Evolutionary conservation across 2,888 invertebrate genomes (phyloP), one percentile per base, ranked within the genome.

Genomic region (Cheilosia soror): DNA sequence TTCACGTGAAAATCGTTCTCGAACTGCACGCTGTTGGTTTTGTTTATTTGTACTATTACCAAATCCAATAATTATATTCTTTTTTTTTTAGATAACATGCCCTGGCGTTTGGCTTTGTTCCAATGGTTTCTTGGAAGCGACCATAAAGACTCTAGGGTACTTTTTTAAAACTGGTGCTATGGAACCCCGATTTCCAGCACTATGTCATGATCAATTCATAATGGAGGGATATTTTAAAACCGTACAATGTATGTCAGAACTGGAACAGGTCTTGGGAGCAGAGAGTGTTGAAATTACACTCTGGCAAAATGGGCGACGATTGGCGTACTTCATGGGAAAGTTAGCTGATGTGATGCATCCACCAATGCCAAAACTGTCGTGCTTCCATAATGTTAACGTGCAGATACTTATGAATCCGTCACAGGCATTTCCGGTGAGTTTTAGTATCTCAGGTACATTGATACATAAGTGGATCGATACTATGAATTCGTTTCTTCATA

Each of bases 61-160:
- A 63, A 49, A 47, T 47, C 9, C 31, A 20, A n/a, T 37, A 7
- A 55, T 71, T 71, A 27, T 77, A 40, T 66, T 55, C 69, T 5
- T 71, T 55, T 27, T 27, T 47, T 87, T 87, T 4, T 51, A 92
- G 92, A 88, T 92, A 33, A 91, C 92, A 47, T 92, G 92, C 47
- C 92, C 92, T 0, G 92, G 92, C 2, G 92, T 92, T 40, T 92
- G 92, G 91, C 88, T 92, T 0, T 92, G 92, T 73, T 90, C 90
- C 9, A 90, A 90, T 87, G 91, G 92, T 37, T 90, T 89, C 73
- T 77, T 92, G 76, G 92, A 92, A 87, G 89, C 88, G 2, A 92
- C 91, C n/a, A 85, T 92, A 2, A 92, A 92, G 69, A 89, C 90
- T 0, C 79, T 92, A 47, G 92, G 92, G 13, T 92, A 92, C 65